Evolutionary conservation across 1,140 invertebrate genomes (phyloP).

Genomic region (Drosophila varians): DNA sequence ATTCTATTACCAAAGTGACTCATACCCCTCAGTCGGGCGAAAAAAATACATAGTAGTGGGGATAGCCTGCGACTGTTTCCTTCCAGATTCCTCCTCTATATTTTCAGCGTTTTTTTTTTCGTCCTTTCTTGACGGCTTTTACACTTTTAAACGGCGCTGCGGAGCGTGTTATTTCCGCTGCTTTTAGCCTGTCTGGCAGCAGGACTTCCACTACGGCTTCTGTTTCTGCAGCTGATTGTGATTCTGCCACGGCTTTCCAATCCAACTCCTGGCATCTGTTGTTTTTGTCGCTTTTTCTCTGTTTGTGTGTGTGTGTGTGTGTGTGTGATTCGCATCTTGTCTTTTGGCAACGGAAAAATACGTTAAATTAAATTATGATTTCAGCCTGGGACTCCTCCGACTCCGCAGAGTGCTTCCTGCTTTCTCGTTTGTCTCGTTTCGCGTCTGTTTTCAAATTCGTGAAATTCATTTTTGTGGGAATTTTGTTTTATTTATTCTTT

Average conservation of each 20-base stretch:
- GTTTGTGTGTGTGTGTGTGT: constrained; percentile 12
- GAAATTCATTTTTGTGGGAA: constrained; percentile 66
- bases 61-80: constrained; percentile 31
- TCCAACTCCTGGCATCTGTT: constrained; percentile 38
- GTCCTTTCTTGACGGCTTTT: constrained; percentile 66
- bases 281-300: constrained; percentile 43
- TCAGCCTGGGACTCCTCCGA: constrained; percentile 40
- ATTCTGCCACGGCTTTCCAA: constrained; percentile 17
- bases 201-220: constrained; percentile 41
- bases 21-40: constrained; percentile 37
- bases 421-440: constrained; percentile 4
- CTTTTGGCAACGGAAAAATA: constrained; percentile 70
- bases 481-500: constrained; percentile 54
- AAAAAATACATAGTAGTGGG: neutral
- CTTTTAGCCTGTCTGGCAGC: constrained; percentile 69
- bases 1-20: constrained; percentile 81
- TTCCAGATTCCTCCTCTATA: constrained; percentile 17
- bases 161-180: constrained; percentile 72
- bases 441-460: constrained; percentile 67
- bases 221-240: constrained; percentile 34
- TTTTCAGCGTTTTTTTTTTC: constrained; percentile 17
- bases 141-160: constrained; percentile 76
- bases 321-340: constrained; percentile 66
- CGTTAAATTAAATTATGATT: constrained; percentile 82
- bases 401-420: neutral